Percentiles rank a stretch among this genome's conserved stretches.
Evolutionary conservation across 2,888 invertebrate genomes (phyloP).

Genomic region (Amiota communis): DNA sequence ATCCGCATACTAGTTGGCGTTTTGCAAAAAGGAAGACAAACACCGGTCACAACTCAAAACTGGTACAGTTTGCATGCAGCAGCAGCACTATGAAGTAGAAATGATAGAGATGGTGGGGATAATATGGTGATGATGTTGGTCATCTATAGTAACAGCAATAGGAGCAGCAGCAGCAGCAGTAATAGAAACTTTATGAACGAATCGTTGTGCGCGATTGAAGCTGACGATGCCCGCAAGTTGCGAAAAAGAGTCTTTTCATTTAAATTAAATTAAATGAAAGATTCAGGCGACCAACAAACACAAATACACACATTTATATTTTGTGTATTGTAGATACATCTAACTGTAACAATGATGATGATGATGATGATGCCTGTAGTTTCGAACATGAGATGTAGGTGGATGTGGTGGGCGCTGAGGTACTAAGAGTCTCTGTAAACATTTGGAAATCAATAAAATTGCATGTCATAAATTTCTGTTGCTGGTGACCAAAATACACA

Average conservation of each 20-base stretch:
- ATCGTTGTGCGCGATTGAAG: neutral
- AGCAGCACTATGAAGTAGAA: neutral
- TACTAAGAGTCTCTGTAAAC: conserved; percentile 6
- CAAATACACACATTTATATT: conserved; percentile 18
- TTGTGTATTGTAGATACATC: conserved; percentile 33
- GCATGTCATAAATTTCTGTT: conserved; percentile 52
- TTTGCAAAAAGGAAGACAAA: conserved; percentile 37
- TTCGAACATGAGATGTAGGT: conserved; percentile 10
- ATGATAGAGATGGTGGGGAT: neutral
- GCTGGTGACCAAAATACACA: conserved; percentile 17
- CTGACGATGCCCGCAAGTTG: conserved; percentile 39
- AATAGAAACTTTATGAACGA: neutral
- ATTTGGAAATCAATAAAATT: conserved; percentile 38
- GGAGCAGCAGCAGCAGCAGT: neutral
- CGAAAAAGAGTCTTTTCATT: conserved; percentile 50
- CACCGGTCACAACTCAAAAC: conserved; percentile 29
- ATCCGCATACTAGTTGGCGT: conserved; percentile 29
- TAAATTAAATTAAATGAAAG: conserved; percentile 58
- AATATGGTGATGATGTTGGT: neutral
- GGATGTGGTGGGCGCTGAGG: conserved; percentile 7
- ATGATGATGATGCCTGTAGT: conserved; percentile 49
- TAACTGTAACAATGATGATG: conserved; percentile 61
- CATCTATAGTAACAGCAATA: neutral
- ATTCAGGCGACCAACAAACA: conserved; percentile 41
- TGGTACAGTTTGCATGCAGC: conserved; percentile 27